Evolutionary conservation across 1,140 invertebrate genomes (phyloP).

Genomic region (Pogonognathellus flavescens): DNA sequence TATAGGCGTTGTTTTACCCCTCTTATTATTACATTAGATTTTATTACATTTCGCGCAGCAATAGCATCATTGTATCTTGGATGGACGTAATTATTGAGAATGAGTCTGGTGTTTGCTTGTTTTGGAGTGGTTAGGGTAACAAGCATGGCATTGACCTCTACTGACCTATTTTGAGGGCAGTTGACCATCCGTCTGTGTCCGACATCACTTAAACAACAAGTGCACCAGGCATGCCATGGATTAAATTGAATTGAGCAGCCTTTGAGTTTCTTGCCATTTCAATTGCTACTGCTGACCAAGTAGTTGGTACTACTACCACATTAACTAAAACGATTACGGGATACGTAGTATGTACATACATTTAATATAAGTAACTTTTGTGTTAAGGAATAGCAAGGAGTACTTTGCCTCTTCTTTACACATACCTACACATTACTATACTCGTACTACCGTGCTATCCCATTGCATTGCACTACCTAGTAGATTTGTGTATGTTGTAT

Average conservation of each 20-base stretch:
- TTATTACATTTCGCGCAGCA: conserved; percentile 16
- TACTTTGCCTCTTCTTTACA: too few relatives aligned
- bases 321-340: too few relatives aligned
- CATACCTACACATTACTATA: background rate
- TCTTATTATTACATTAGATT: conserved; percentile 17
- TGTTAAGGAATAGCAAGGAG: too few relatives aligned
- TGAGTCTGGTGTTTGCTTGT: background rate
- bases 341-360: too few relatives aligned
- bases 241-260: conserved; percentile 9
- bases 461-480: background rate
- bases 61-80: conserved; percentile 32
- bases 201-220: conserved; percentile 47
- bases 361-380: too few relatives aligned
- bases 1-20: too few relatives aligned
- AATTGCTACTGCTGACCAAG: too few relatives aligned
- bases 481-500: conserved; percentile 1
- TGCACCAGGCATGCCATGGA: conserved; percentile 19
- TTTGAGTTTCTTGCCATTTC: background rate
- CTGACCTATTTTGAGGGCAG: conserved; percentile 49
- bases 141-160: conserved; percentile 41
- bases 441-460: too few relatives aligned
- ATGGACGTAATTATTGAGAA: conserved; percentile 40
- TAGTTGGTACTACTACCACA: too few relatives aligned
- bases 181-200: conserved; percentile 49
- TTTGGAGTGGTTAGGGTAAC: conserved; percentile 28